Percentiles rank a stretch among this genome's conserved stretches.
Conservation (phyloP, 2,113 vertebrate species). For the Oreochromis aureus region DNA sequence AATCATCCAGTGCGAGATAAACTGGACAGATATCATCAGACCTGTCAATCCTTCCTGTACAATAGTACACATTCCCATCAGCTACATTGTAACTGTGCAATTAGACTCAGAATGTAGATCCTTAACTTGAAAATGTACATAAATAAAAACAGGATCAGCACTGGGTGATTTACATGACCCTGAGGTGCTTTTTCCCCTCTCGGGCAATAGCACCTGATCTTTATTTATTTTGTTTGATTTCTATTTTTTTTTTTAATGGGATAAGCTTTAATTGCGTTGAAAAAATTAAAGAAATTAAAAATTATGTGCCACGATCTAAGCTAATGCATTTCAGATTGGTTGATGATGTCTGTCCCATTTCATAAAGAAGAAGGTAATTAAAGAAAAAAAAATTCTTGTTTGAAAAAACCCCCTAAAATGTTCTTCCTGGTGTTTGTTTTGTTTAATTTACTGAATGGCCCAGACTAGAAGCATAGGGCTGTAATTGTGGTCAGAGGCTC, state of each 20-base stretch:
- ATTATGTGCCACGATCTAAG: rapidly evolving
- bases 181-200: background rate
- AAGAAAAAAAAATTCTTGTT: background rate
- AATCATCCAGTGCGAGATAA: background rate
- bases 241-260: background rate
- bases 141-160: background rate
- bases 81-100: background rate
- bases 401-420: background rate
- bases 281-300: background rate
- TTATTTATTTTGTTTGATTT: background rate
- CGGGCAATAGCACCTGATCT: rapidly evolving
- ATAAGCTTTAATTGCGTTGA: background rate
- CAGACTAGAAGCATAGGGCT: background rate
- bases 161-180: background rate
- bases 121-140: background rate
- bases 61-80: background rate
- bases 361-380: background rate
- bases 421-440: background rate
- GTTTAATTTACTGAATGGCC: rapidly evolving
- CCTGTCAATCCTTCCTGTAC: background rate
- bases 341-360: background rate
- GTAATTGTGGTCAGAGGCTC: background rate
- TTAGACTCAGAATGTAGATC: background rate
- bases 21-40: background rate
- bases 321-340: background rate